Base-by-base conservation (phyloP, 1,140 invertebrate genomes). In the Tribolium madens region DNA sequence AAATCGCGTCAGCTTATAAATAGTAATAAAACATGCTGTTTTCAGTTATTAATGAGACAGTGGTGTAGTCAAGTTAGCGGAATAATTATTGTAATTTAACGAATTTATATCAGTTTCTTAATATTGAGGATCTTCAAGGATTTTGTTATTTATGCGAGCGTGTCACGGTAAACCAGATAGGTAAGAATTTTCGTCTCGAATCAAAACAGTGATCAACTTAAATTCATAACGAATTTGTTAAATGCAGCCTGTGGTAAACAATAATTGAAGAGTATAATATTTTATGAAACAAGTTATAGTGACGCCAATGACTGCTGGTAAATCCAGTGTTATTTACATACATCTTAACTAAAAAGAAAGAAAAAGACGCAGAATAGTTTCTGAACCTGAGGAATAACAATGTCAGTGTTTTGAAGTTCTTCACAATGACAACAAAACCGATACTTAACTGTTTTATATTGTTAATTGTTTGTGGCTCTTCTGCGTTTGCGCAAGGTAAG, bases 241-340 rank as follows among this genome's bases (percentile, higher is more conserved):
- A 57, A 26, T 64, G 57, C 57, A 64, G 17, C 57, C 26, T 64
- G 21, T 64, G 57, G 57, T 33, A 64, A 64, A 64, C 26, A 64
- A 64, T 64, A 64, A 64, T 64, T 64, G 57, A 64, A 64, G 57
- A 64, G 57, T 57, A 57, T n/a, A n/a, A n/a, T 42, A 9, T 64
- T 64, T 60, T 74, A 57, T 26, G 42, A 75, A 75, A 75, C 50
- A 64, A 42, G 47, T 57, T 75, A 46, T 47, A 75, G 74, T 75
- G 74, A 75, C 74, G 74, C 74, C 74, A 68, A 75, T 64, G 60
- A 69, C 57, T 75, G 33, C 71, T 73, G 74, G 74, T 75, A 68
- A 69, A 75, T 69, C 57, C 74, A 75, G 53, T 47, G 50, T 14
- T 75, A 75, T 64, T 75, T 75, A 52, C 46, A 73, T 75, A 48